Percentiles rank a stretch among this genome's conserved stretches.
Conservation (phyloP, 1,140 invertebrate species). For the Diachasmimorpha longicaudata region DNA sequence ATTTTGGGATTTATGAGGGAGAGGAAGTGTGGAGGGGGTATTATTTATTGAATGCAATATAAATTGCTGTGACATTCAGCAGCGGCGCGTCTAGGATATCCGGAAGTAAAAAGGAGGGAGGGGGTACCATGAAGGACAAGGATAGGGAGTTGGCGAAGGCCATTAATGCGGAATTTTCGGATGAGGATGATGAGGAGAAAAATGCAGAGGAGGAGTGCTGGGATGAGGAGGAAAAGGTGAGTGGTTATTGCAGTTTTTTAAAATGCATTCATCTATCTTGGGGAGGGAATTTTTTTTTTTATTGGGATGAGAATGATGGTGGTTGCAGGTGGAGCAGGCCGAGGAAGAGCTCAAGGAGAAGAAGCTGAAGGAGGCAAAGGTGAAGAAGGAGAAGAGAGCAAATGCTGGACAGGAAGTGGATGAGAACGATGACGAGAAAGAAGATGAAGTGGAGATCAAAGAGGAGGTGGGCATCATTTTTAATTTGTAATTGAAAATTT, state of each 20-base stretch:
- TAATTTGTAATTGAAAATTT: too few species aligned
- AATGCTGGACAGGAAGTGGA: conserved; percentile 51
- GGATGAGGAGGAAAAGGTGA: conserved; percentile 58
- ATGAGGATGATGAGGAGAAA: conserved; percentile 56
- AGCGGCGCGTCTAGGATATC: conserved; percentile 59
- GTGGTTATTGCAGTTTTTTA: conserved; percentile 58
- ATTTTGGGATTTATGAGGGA: conserved; percentile 42
- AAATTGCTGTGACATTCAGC: conserved; percentile 60
- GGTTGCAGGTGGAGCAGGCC: conserved; percentile 41
- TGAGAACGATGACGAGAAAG: conserved; percentile 57
- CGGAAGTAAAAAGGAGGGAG: conserved; percentile 61
- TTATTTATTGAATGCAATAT: conserved; percentile 53
- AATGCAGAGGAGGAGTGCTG: conserved; percentile 45
- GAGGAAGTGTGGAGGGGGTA: conserved; percentile 41
- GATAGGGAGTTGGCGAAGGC: conserved; percentile 60
- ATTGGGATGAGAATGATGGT: not conserved
- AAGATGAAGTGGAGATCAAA: conserved; percentile 54
- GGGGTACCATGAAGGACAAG: conserved; percentile 60
- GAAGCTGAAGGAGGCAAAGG: conserved; percentile 35
- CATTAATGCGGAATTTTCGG: conserved; percentile 60
- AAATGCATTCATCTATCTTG: too few species aligned
- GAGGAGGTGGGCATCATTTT: conserved; percentile 37
- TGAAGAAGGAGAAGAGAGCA: conserved; percentile 33
- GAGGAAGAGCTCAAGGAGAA: conserved; percentile 52
- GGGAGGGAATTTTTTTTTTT: conserved; percentile 35